Conservation (phyloP, 2,797 vertebrate genomes). For the Cyprinella venusta region DNA sequence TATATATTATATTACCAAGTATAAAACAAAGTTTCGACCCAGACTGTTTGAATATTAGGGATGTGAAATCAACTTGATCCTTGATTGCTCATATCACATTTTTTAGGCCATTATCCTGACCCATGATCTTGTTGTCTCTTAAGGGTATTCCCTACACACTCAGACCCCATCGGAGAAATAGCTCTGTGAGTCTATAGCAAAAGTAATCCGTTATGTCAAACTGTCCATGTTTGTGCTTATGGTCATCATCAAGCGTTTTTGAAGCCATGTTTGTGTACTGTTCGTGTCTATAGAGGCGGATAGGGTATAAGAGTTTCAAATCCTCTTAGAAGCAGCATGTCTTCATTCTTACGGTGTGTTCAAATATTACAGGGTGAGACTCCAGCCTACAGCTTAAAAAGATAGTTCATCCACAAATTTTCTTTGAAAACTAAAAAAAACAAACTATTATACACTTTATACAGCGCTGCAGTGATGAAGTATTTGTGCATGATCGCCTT, state of each 20-base stretch:
- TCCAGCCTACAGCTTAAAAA: slow-evolving; percentile 20
- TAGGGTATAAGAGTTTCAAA: background rate
- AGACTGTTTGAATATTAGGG: background rate
- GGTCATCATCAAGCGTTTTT: background rate
- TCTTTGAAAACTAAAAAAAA: background rate
- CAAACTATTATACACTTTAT: background rate
- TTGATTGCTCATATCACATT: background rate
- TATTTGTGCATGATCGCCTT: background rate
- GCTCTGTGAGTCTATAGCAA: background rate
- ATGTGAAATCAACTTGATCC: background rate
- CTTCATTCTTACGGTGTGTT: slow-evolving; percentile 28
- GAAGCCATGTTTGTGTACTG: slow-evolving; percentile 66
- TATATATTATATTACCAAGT: background rate
- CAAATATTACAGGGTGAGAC: slow-evolving; percentile 11
- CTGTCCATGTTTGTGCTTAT: background rate
- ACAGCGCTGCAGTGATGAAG: background rate
- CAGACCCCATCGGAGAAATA: background rate
- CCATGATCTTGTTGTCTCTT: background rate
- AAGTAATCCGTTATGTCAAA: background rate
- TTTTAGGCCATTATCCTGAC: background rate
- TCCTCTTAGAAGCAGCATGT: background rate
- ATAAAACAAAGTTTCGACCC: background rate
- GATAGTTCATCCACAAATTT: background rate
- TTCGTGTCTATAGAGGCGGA: background rate
- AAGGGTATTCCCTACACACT: background rate